These are phyloP conservation scores for Aix galericulata DNA, from an alignment of 2,113 vertebrate species.

Conservation along the genomic window DNA sequence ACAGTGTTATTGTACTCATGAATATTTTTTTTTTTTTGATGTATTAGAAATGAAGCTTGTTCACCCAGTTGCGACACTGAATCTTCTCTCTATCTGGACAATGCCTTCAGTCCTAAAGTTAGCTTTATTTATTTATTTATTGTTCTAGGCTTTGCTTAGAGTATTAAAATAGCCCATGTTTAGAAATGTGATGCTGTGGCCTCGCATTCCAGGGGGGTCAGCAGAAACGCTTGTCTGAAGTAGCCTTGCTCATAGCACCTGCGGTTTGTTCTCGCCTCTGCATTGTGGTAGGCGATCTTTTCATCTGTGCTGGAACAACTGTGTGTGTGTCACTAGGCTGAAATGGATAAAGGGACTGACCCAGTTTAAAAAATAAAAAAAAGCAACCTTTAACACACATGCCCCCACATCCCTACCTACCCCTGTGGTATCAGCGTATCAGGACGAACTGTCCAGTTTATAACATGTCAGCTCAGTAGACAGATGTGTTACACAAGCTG, in stretches of 20 bases:
- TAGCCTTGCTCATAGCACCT: constrained; percentile 15
- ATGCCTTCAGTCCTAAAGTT: background rate
- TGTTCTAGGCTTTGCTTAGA: background rate
- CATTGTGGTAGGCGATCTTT: background rate
- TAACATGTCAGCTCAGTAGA: background rate
- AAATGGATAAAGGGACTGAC: background rate
- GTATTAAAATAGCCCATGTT: background rate
- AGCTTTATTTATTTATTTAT: background rate
- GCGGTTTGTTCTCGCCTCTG: constrained; percentile 1
- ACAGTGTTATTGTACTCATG: background rate
- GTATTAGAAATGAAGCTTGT: constrained; percentile 2
- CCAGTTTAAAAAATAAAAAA: background rate
- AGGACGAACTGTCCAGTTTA: background rate
- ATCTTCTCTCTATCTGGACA: background rate
- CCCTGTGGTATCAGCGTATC: background rate
- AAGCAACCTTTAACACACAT: background rate
- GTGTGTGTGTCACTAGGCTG: background rate
- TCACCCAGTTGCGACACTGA: background rate
- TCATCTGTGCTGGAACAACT: background rate
- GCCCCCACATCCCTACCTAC: background rate
- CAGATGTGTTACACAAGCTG: background rate
- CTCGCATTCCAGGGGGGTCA: constrained; percentile 27
- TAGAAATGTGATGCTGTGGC: background rate
- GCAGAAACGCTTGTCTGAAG: constrained; percentile 17
- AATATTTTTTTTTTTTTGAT: background rate